phyloP scores from a whole-genome alignment of 2,797 vertebrate species.

The Okamejei kenojei region DNA sequence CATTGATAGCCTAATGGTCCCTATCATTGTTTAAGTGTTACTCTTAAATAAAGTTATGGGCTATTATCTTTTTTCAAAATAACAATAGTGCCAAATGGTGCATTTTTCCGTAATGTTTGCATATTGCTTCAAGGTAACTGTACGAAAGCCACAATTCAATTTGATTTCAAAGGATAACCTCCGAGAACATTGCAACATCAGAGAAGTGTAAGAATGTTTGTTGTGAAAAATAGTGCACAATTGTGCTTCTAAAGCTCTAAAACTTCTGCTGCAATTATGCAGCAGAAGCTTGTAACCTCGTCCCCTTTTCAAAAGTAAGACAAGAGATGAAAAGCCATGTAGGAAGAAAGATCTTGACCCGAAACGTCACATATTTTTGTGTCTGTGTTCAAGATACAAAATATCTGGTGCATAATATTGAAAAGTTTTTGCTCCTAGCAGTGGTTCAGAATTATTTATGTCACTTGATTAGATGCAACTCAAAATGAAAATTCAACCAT shows the following conservation, averaged over 20 bases:
- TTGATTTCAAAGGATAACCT: background rate
- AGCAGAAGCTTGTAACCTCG: background rate
- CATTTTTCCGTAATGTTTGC: background rate
- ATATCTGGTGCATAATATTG: too few relatives aligned
- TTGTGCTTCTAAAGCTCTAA: too few relatives aligned
- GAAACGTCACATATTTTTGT: too few relatives aligned
- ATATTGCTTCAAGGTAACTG: background rate
- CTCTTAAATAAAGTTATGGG: too few relatives aligned
- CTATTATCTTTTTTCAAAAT: background rate
- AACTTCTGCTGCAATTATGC: background rate
- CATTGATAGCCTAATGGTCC: too few relatives aligned
- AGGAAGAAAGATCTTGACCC: too few relatives aligned
- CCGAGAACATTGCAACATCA: background rate
- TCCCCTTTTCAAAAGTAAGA: background rate
- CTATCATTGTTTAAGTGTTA: too few relatives aligned
- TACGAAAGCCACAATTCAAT: background rate
- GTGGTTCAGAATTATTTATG: background rate
- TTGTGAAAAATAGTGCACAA: background rate
- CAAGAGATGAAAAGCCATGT: background rate
- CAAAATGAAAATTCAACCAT: background rate
- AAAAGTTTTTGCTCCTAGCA: background rate
- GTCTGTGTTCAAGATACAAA: background rate
- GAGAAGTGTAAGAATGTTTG: background rate
- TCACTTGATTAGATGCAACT: background rate
- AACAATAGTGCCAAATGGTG: background rate